phyloP scores from a whole-genome alignment of 2,888 invertebrate species.

The Anodontia alba region DNA sequence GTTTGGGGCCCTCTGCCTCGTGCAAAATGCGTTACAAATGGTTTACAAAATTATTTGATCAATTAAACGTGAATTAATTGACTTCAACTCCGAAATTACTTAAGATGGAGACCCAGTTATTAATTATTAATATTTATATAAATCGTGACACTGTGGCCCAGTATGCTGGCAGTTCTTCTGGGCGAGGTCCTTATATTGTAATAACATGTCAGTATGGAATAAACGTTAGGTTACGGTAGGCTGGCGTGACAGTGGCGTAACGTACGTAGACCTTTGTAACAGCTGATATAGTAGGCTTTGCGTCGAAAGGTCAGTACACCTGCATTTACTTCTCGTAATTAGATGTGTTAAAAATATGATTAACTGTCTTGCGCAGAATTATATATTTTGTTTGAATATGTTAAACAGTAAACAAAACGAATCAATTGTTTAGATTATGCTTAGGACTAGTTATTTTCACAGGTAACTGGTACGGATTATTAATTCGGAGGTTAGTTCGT shows the following conservation, averaged over 20 bases:
- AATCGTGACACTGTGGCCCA: not conserved
- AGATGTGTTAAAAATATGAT: not conserved
- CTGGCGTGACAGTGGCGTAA: not conserved
- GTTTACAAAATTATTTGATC: too few relatives aligned
- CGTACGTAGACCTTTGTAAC: not conserved
- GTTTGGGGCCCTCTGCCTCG: too few relatives aligned
- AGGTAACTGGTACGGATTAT: too few relatives aligned
- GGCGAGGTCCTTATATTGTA: constrained; percentile 3
- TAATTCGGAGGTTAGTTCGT: too few relatives aligned
- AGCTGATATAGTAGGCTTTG: not conserved
- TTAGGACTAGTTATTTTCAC: too few relatives aligned
- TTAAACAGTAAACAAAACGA: not conserved
- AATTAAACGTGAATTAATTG: not conserved
- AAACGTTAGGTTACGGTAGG: constrained; percentile 5
- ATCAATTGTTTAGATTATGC: too few relatives aligned
- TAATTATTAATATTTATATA: not conserved
- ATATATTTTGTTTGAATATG: not conserved
- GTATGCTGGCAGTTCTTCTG: not conserved
- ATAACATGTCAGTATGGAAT: not conserved
- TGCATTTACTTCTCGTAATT: not conserved
- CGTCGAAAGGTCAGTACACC: not conserved
- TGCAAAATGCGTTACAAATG: too few relatives aligned
- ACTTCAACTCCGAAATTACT: not conserved
- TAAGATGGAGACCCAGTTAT: not conserved
- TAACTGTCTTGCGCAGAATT: not conserved